phyloP scores from a whole-genome alignment of 2,888 invertebrate species.

The Amorpha juglandis region DNA sequence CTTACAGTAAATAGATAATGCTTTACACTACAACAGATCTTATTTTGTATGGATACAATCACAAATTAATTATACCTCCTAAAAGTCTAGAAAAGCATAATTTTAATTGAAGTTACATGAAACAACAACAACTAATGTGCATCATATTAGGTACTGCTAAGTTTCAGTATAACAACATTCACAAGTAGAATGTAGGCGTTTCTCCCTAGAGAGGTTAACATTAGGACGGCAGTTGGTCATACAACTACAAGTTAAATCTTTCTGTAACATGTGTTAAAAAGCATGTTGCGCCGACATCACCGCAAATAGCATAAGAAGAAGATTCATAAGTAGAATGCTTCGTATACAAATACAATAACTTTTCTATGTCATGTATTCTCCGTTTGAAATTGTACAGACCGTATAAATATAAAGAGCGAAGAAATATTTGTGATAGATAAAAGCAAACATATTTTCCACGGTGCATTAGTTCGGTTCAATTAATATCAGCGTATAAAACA shows the following conservation, averaged over 20 bases:
- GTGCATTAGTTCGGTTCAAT: slow-evolving; percentile 57
- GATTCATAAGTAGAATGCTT: too few species aligned
- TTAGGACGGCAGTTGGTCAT: too few species aligned
- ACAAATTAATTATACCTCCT: slow-evolving; percentile 27
- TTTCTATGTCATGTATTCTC: too few species aligned
- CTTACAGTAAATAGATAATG: slow-evolving; percentile 62
- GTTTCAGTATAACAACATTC: too few species aligned
- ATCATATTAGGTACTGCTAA: background rate
- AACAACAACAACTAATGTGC: background rate
- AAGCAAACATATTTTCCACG: slow-evolving; percentile 29
- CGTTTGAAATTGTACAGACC: background rate
- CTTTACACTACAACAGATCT: slow-evolving; percentile 42
- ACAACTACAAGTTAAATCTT: too few species aligned
- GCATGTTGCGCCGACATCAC: too few species aligned
- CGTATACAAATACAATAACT: too few species aligned
- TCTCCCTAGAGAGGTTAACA: too few species aligned
- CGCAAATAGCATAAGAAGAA: too few species aligned
- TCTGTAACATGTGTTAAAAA: too few species aligned
- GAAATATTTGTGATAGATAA: slow-evolving; percentile 10
- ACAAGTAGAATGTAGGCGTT: too few species aligned
- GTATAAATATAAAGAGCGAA: slow-evolving; percentile 25
- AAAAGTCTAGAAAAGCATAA: slow-evolving; percentile 40
- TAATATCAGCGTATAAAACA: slow-evolving; percentile 52
- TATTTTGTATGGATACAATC: slow-evolving; percentile 18
- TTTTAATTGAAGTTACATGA: background rate